Base-by-base conservation (phyloP, 2,888 invertebrate genomes). In the Heliconius ismenius region DNA sequence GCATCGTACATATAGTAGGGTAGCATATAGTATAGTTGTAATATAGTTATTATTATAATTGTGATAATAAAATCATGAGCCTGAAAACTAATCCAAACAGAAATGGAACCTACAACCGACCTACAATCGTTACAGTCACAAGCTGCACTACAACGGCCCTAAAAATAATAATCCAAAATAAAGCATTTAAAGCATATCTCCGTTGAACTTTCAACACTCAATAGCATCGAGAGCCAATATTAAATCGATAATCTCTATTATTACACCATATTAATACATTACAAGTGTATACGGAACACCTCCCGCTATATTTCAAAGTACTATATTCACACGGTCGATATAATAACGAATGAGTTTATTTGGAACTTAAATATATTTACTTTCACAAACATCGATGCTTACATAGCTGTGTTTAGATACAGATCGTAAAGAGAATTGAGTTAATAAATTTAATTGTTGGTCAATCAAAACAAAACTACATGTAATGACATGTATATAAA, bases 201-300 rank as follows among this genome's bases (percentile, higher is more conserved):
- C 15, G n/a, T 58, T 36, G 9, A 36, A 32, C 13, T 70, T 36
- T 70, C 70, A 70, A 58, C 69, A 58, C 69, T 70, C 54, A n/a
- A 70, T 54, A 28, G 28, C 69, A 72, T 39, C 72, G 36, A 72
- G 62, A 79, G 85, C 86, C 86, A 85, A 87, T 89, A 88, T 87
- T 88, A 86, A 85, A 85, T 83, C 81, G 81, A 81, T 89, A 89
- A 91, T 91, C 85, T 88, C 90, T 87, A 86, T 90, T 85, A 91
- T 92, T 91, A 91, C 10, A 58, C 83, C 81, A 86, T 86, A 88
- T 88, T 88, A 88, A 87, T 84, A 84, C 86, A 88, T 90, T 89
- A 90, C 89, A 87, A 85, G 87, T 36, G 88, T 87, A 88, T 76
- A 77, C 87, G 85, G 75, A 75, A 72, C 75, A 76, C 70, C 63